Evolutionary conservation across 1,140 invertebrate species (phyloP), one percentile per base, ranked within the genome.

Genomic region (Drosophila eugracilis): DNA sequence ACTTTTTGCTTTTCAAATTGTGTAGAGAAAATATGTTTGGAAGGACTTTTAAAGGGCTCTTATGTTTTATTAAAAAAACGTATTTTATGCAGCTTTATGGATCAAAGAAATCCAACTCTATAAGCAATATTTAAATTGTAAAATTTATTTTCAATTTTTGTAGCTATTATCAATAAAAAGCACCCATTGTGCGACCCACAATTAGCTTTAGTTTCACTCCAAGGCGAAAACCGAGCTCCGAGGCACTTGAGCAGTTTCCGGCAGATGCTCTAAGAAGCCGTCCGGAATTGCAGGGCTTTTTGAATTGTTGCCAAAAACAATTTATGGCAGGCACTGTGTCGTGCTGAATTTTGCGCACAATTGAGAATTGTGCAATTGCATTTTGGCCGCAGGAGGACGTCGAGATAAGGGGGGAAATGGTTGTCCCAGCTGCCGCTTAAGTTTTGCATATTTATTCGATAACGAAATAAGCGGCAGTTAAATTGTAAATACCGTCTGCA

Each of bases 341-440:
- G 60, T 48, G 37, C 45, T 60, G 67, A 72, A 86, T 86, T 85
- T 85, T 76, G 78, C 67, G 76, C 73, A 69, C 67, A 85, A 85
- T 85, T 86, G 73, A 41, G 54, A 80, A 85, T 80, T 76, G 76
- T 85, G 81, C 80, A 85, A 85, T 85, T 85, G 80, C 81, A 85
- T 73, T 45, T 80, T 63, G 57, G 28, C 28, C 17, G n/a, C 24
- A 26, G 30, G 19, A 17, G 15, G 37, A 14, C 12, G 21, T 24
- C 5, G 54, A 52, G 54, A 44, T 41, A 67, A 52, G 36, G 55
- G 26, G 66, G 52, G 59, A 70, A 73, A 58, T 44, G 36, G 44
- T 36, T 41, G 44, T 73, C 59, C 54, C 80, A 75, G 71, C 69
- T 69, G 69, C 41, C 36, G 39, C 52, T 55, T 47, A 54, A 75